Percentiles rank a stretch among this genome's conserved stretches.
These are phyloP conservation scores for Entosphenus tridentatus DNA, from an alignment of 2,113 vertebrate genomes.

Conservation along the genomic window DNA sequence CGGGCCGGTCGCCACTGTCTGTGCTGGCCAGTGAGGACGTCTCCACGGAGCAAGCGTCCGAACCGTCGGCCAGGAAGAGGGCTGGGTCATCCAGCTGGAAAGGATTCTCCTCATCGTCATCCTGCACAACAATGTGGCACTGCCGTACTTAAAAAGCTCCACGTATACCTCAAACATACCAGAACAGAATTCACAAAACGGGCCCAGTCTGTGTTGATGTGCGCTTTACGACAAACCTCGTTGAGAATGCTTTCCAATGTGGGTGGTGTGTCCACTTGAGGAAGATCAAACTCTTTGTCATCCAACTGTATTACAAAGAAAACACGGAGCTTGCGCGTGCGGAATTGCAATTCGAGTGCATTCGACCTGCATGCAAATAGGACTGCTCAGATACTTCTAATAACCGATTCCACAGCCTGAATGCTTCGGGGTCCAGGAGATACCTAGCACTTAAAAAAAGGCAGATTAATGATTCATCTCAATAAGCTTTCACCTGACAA, in stretches of 20 bases:
- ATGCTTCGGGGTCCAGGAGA: too few relatives aligned
- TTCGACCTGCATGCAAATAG: neutral
- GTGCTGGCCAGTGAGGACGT: conserved; percentile 90
- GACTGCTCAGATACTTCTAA: neutral
- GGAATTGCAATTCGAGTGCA: too few relatives aligned
- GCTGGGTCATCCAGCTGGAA: conserved; percentile 76
- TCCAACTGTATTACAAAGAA: conserved; percentile 44
- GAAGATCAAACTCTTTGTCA: conserved; percentile 94
- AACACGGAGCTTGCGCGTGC: neutral
- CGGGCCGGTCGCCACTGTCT: conserved; percentile 72
- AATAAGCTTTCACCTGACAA: too few relatives aligned
- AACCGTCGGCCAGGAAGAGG: conserved; percentile 53
- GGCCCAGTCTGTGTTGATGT: neutral
- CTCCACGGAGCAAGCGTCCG: conserved; percentile 71
- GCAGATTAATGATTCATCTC: too few relatives aligned
- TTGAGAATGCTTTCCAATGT: conserved; percentile 92
- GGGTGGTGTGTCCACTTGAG: conserved; percentile 89
- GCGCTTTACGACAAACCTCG: conserved; percentile 34
- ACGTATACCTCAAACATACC: neutral
- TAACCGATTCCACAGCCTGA: too few relatives aligned
- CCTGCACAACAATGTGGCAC: conserved; percentile 21
- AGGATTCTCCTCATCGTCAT: conserved; percentile 76
- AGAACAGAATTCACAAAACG: neutral
- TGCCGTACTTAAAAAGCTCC: neutral
- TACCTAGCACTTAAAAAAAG: too few relatives aligned